A percentile compares a stretch with the other conserved stretches of the same genome.
Conservation (phyloP, 2,888 invertebrate genomes). For the Rhamnusium bicolor region DNA sequence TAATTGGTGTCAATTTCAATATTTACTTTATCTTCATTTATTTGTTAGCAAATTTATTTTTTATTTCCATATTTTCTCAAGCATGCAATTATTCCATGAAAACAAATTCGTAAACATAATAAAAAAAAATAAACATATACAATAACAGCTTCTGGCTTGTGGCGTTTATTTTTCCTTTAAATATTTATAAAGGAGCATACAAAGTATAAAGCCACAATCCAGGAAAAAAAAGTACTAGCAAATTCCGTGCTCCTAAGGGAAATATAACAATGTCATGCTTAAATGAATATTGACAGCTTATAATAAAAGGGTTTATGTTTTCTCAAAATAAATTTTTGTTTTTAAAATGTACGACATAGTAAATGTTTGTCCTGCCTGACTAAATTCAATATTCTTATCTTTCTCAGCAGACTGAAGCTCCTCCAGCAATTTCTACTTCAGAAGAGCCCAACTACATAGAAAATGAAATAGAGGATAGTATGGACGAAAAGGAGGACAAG, state of each 20-base stretch:
- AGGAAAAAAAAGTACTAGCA: background rate
- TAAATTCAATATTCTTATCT: constrained; percentile 22
- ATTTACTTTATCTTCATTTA: too few species aligned
- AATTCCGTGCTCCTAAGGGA: background rate
- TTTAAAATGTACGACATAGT: background rate
- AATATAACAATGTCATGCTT: background rate
- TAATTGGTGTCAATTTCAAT: too few species aligned
- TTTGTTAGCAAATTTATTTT: too few species aligned
- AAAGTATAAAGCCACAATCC: background rate
- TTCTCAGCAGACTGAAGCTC: constrained; percentile 40
- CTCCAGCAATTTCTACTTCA: constrained; percentile 38
- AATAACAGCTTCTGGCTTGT: too few species aligned
- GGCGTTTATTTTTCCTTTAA: background rate
- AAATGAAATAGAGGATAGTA: constrained; percentile 65
- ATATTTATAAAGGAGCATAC: background rate
- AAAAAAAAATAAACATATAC: too few species aligned
- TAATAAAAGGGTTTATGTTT: background rate
- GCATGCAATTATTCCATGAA: too few species aligned
- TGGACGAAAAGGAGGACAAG: constrained; percentile 54
- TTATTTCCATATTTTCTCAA: too few species aligned
- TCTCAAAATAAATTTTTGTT: background rate
- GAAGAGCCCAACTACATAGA: constrained; percentile 60
- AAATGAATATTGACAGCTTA: background rate
- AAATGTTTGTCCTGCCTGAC: constrained; percentile 15
- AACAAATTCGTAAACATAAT: too few species aligned